Evolutionary conservation across 2,797 vertebrate species (phyloP).

Genomic region (Typhlichthys eigenmanni): DNA sequence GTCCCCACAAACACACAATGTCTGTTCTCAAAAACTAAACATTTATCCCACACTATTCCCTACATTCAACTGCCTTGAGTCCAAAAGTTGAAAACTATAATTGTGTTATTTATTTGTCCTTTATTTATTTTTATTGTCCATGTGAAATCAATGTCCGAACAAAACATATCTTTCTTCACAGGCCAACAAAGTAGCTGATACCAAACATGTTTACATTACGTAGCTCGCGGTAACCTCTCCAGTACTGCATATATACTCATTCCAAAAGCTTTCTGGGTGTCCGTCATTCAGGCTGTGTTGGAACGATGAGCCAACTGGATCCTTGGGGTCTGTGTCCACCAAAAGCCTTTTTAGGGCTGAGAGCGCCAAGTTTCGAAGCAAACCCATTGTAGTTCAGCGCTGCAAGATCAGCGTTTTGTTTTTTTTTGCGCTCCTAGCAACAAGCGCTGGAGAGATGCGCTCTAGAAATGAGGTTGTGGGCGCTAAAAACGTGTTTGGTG

Average conservation of each 20-base stretch:
- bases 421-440: background rate
- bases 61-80: constrained; percentile 10
- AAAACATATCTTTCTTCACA: constrained; percentile 5
- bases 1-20: constrained; percentile 22
- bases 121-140: background rate
- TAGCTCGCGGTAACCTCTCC: too few species aligned
- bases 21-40: constrained; percentile 11
- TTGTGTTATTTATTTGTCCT: background rate
- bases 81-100: constrained; percentile 19
- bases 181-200: background rate
- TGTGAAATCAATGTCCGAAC: background rate
- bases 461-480: too few species aligned
- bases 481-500: too few species aligned
- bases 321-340: too few species aligned
- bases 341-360: too few species aligned
- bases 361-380: too few species aligned
- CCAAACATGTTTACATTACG: background rate
- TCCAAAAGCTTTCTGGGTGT: too few species aligned
- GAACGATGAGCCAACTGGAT: too few species aligned
- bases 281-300: too few species aligned
- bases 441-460: background rate
- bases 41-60: constrained; percentile 13
- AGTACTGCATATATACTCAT: too few species aligned
- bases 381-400: too few species aligned
- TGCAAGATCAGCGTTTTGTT: background rate